A percentile compares a stretch with the other conserved stretches of the same genome.
Conservation (phyloP, 2,888 invertebrate species). For the Xanthorhoe spadicearia region DNA sequence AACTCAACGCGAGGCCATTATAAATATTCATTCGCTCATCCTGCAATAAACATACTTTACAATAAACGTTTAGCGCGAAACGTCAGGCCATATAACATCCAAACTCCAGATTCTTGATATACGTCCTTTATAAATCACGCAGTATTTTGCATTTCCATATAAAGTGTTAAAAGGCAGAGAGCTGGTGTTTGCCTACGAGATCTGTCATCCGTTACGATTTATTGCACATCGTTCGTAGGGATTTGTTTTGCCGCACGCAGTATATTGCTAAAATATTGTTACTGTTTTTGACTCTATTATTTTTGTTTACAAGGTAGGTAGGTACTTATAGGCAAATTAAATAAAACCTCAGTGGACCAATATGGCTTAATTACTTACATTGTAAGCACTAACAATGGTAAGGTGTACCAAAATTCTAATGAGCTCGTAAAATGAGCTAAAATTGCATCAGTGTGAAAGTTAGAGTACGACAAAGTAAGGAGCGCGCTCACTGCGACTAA, state of each 20-base stretch:
- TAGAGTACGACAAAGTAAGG: conserved; percentile 24
- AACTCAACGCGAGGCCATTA: conserved; percentile 8
- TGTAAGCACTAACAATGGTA: no score
- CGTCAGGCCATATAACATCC: conserved; percentile 30
- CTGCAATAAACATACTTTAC: conserved; percentile 29
- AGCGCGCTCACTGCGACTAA: conserved; percentile 21
- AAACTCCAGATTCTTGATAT: conserved; percentile 45
- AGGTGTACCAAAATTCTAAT: background rate
- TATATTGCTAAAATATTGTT: conserved; percentile 42
- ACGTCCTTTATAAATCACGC: conserved; percentile 55
- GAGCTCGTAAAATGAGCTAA: background rate
- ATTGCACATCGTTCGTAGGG: conserved; percentile 60
- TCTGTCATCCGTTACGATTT: conserved; percentile 63
- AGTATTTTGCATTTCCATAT: conserved; percentile 60
- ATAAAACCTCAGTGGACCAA: no score
- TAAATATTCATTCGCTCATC: conserved; percentile 20
- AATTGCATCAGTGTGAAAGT: conserved; percentile 5
- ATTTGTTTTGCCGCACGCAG: conserved; percentile 55
- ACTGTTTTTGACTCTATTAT: background rate
- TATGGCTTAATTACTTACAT: no score
- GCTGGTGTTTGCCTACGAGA: conserved; percentile 52
- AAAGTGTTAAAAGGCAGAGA: conserved; percentile 59
- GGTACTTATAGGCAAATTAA: no score
- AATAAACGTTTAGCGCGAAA: conserved; percentile 32
- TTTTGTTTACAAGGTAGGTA: background rate